Percentiles rank a stretch among this genome's conserved stretches.
These are phyloP conservation scores for Trichopoda pennipes DNA, from an alignment of 2,888 invertebrate species.

Conservation along the genomic window DNA sequence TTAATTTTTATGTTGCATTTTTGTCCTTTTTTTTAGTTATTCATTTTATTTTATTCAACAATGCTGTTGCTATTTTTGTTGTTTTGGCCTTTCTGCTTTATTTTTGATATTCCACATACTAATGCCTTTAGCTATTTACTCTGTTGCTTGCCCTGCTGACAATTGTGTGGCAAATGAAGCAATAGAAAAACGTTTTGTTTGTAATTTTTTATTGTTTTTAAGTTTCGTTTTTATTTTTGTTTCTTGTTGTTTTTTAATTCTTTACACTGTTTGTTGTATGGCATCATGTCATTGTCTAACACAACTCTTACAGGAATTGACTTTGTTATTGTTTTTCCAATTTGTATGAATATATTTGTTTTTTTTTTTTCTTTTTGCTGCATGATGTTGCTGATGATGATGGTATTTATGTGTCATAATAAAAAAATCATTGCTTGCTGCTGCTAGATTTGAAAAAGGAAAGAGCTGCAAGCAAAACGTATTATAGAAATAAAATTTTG, in stretches of 20 bases:
- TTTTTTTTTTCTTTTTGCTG: slow-evolving; percentile 20
- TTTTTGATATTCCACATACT: slow-evolving; percentile 45
- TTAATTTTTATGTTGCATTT: slow-evolving; percentile 47
- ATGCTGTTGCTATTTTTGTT: slow-evolving; percentile 27
- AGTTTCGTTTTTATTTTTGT: slow-evolving; percentile 3
- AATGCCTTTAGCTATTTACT: slow-evolving; percentile 56
- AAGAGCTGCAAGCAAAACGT: neutral
- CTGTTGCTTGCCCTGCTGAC: slow-evolving; percentile 50
- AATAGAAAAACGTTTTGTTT: slow-evolving; percentile 66
- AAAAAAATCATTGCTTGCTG: slow-evolving; percentile 68
- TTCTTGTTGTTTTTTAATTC: neutral
- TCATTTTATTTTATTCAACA: slow-evolving; percentile 50
- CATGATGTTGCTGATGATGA: slow-evolving; percentile 56
- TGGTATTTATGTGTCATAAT: slow-evolving; percentile 71
- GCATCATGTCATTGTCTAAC: slow-evolving; percentile 62
- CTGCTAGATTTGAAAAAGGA: slow-evolving; percentile 5
- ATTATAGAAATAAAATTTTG: slow-evolving; percentile 31
- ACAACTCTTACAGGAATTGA: slow-evolving; percentile 66
- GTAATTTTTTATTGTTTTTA: slow-evolving; percentile 54
- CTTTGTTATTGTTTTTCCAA: slow-evolving; percentile 58
- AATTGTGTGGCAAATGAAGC: slow-evolving; percentile 67
- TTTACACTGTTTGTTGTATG: slow-evolving; percentile 16
- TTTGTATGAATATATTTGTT: too few species aligned
- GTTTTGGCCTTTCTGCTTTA: neutral
- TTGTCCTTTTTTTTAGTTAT: slow-evolving; percentile 24